phyloP scores from a whole-genome alignment of 2,113 vertebrate species.

The Myrmophylax atrothorax region DNA sequence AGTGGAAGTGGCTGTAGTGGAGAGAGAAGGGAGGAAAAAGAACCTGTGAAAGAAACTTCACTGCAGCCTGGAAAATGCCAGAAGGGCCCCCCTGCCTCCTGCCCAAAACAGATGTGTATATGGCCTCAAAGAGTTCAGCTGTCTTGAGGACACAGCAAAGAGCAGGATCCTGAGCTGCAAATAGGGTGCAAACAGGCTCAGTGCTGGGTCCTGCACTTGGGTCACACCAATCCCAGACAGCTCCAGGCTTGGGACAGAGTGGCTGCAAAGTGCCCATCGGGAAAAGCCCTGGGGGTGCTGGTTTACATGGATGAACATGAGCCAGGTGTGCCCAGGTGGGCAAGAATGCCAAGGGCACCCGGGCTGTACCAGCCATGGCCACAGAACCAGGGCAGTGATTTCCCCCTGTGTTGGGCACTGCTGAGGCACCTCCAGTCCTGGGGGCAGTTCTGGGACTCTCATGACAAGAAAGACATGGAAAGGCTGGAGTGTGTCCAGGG shows the following conservation, averaged over 20 bases:
- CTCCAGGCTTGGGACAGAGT: background rate
- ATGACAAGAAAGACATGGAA: accelerated
- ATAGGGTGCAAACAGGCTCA: background rate
- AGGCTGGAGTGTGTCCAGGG: accelerated
- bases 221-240: background rate
- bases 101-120: background rate
- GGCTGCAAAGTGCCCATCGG: background rate
- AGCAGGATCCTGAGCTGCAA: background rate
- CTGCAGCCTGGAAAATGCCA: background rate
- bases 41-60: background rate
- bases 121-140: background rate
- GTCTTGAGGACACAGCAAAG: background rate
- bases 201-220: background rate
- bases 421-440: background rate
- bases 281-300: background rate
- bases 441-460: background rate
- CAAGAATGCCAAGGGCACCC: background rate
- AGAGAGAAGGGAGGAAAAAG: background rate
- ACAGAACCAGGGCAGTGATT: too few species aligned
- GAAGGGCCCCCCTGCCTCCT: too few species aligned
- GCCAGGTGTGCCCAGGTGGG: background rate
- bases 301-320: background rate
- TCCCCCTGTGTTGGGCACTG: background rate
- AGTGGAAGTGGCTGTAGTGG: background rate
- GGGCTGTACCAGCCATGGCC: background rate